Conservation (phyloP, 2,797 vertebrate species). For the Mormyrops attenuatus region DNA sequence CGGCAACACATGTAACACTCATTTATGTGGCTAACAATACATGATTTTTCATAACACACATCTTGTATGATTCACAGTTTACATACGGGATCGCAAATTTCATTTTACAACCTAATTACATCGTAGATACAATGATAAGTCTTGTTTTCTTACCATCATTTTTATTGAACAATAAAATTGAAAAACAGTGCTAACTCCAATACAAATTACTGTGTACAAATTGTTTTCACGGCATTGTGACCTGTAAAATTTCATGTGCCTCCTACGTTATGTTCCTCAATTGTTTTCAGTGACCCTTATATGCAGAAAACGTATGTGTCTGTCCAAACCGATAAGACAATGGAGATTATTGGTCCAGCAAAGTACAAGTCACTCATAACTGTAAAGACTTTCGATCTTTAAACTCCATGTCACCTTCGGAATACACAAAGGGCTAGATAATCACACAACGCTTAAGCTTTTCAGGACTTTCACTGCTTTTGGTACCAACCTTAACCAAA, state of each 20-base stretch:
- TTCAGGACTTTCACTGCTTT: neutral
- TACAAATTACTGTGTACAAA: neutral
- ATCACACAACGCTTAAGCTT: neutral
- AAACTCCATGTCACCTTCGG: neutral
- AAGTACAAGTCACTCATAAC: neutral
- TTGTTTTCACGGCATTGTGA: neutral
- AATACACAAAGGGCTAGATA: neutral
- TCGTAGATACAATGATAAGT: neutral
- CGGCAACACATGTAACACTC: neutral
- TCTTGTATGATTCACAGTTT: neutral
- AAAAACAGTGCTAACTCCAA: neutral
- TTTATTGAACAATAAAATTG: slow-evolving; percentile 7
- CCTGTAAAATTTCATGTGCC: neutral
- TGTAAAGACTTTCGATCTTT: neutral
- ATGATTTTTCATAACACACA: neutral
- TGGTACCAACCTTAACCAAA: neutral
- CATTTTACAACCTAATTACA: neutral
- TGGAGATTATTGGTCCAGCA: neutral
- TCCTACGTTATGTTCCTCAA: neutral
- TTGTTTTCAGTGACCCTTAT: neutral
- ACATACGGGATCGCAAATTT: neutral
- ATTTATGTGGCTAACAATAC: neutral
- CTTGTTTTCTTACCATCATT: neutral
- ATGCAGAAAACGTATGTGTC: neutral
- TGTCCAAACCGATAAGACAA: neutral